Evolutionary conservation across 2,888 invertebrate species (phyloP), one percentile per base, ranked within the genome.

Genomic region (Amiota communis): DNA sequence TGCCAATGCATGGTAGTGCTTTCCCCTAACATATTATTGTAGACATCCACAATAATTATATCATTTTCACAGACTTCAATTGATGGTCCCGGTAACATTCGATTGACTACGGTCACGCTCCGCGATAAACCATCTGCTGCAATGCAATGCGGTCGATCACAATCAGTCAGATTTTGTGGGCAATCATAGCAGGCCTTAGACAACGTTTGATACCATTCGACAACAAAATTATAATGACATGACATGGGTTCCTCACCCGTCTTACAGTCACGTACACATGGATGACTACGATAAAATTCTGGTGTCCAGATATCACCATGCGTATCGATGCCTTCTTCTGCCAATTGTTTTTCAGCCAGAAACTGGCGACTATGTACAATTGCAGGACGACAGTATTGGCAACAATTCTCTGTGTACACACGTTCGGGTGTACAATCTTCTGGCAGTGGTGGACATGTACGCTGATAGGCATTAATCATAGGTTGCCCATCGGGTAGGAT

Each of bases 1-100:
- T 98, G 98, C 97, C 97, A 98, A 86, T 98, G 98, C 20, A 98
- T 93, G 0, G 95, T 94, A 0, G 96, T 96, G 23, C 94, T 94
- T 86, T 96, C 96, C 0, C 94, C 94, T 85, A 93, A 91, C 88
- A 97, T 87, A 75, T 92, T 91, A 86, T 98, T 98, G 77, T 93
- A 92, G 9, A 97, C 94, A 84, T 97, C 96, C 0, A 97, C 96
- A 46, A 95, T 92, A 3, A 97, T 91, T 47, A 92, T 92, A 86
- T 98, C 97, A n/a, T 95, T 94, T 81, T 94, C 91, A 87, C 97
- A 97, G 0, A 97, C 96, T 92, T 97, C 95, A 71, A 97, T 93
- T 0, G 93, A 89, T 0, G 97, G 97, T 59, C 97, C 97, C 0
- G 97, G 97, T 92, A 97, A 92, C 90, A 94, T 94, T 78, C 97